Conservation (phyloP, 2,888 invertebrate genomes). For the Synergus itoensis region DNA sequence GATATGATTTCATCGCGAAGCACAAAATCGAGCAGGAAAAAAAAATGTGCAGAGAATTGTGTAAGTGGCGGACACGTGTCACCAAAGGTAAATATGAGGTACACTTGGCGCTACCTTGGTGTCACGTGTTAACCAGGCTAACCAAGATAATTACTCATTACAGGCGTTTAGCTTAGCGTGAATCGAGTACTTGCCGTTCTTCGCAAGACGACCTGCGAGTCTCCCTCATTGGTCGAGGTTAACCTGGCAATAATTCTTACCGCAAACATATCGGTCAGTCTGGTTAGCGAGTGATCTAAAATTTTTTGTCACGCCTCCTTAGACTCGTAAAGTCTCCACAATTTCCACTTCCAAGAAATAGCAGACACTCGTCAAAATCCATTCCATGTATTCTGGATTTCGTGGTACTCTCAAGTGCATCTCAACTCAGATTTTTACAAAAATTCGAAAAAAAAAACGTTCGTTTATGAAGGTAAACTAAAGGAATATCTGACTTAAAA, state of each 20-base stretch:
- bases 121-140: conserved; percentile 75
- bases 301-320: conserved; percentile 52
- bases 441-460: not conserved
- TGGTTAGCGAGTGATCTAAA: conserved; percentile 65
- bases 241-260: conserved; percentile 62
- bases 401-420: not conserved
- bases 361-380: conserved; percentile 31
- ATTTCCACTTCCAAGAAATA: conserved; percentile 31
- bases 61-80: conserved; percentile 39
- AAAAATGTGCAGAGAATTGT: conserved; percentile 53
- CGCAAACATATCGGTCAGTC: conserved; percentile 63
- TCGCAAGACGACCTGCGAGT: conserved; percentile 55
- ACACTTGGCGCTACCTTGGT: conserved; percentile 60
- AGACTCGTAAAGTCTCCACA: conserved; percentile 1
- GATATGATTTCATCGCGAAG: not conserved
- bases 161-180: conserved; percentile 74
- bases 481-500: not conserved
- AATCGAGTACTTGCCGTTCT: conserved; percentile 43
- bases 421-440: not conserved
- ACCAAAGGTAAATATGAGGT: conserved; percentile 15
- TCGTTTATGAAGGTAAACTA: not conserved
- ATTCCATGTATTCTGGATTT: not conserved
- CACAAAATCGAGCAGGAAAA: conserved; percentile 42
- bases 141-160: conserved; percentile 77
- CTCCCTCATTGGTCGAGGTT: conserved; percentile 54